Conservation (phyloP, 1,140 invertebrate species). For the Macrotrachela quadricornifera region DNA sequence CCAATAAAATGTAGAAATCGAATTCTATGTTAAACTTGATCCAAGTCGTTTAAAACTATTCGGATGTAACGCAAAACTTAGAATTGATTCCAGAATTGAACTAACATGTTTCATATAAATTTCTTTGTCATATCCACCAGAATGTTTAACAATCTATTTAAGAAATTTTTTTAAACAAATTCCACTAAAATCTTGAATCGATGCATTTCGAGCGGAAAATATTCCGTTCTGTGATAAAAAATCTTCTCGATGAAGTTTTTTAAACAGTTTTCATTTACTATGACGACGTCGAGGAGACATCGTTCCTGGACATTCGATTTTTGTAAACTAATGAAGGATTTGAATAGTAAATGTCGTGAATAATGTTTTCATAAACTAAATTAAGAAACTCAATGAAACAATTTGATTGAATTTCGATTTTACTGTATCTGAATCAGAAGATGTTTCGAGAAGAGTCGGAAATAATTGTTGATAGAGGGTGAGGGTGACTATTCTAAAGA, state of each 20-base stretch:
- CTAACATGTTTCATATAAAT: constrained; percentile 14
- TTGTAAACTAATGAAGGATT: constrained; percentile 45
- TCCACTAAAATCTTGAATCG: constrained; percentile 43
- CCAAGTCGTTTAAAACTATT: constrained; percentile 40
- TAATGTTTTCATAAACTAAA: constrained; percentile 36
- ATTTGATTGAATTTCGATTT: too few relatives aligned
- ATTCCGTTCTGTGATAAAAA: constrained; percentile 30
- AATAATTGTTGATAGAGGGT: constrained; percentile 29
- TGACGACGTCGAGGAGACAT: constrained; percentile 19
- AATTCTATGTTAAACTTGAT: constrained; percentile 46
- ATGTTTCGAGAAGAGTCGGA: constrained; percentile 36
- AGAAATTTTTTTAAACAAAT: constrained; percentile 43
- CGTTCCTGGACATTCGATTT: constrained; percentile 31
- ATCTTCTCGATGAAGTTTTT: constrained; percentile 40
- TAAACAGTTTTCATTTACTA: too few relatives aligned
- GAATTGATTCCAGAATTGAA: constrained; percentile 38
- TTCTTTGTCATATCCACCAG: neutral
- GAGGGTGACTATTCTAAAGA: too few relatives aligned
- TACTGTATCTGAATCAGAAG: constrained; percentile 39
- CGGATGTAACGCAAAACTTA: constrained; percentile 41
- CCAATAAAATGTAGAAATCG: constrained; percentile 38
- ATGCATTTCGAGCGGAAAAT: constrained; percentile 23
- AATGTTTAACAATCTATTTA: constrained; percentile 42
- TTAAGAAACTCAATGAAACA: too few relatives aligned
- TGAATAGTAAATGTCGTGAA: constrained; percentile 43